Conservation (phyloP, 1,140 invertebrate species). For the Zaprionus ornatus region DNA sequence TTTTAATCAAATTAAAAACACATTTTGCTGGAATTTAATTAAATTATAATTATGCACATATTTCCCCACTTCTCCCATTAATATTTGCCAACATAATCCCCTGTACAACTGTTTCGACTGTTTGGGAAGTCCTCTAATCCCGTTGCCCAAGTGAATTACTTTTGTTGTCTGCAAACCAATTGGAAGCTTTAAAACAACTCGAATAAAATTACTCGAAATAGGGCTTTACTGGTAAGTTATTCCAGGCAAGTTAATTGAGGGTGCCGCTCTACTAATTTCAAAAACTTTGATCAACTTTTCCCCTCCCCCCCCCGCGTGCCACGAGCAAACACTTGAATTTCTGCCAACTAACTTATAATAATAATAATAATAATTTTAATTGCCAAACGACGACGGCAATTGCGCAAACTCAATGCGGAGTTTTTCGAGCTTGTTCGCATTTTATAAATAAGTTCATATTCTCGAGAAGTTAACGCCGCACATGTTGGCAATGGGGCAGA, state of each 20-base stretch:
- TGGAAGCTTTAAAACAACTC: neutral
- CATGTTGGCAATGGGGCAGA: conserved; percentile 24
- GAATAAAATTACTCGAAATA: neutral
- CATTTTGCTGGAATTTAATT: neutral
- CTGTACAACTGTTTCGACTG: neutral
- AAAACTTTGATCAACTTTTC: conserved; percentile 60
- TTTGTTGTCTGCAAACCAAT: conserved; percentile 1
- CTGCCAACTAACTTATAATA: conserved; percentile 80
- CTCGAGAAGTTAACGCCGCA: conserved; percentile 41
- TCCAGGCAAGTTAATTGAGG: conserved; percentile 33
- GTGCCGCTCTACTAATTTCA: conserved; percentile 44
- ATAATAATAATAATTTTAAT: conserved; percentile 81
- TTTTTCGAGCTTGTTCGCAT: conserved; percentile 4
- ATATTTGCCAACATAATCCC: neutral
- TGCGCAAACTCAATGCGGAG: conserved; percentile 38
- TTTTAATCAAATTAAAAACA: neutral
- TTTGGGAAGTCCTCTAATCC: neutral
- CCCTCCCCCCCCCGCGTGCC: conserved; percentile 51
- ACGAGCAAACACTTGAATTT: conserved; percentile 51
- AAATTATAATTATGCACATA: neutral
- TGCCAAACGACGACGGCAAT: conserved; percentile 74
- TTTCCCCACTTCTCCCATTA: neutral
- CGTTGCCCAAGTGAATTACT: neutral
- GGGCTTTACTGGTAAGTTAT: neutral
- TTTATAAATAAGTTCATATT: conserved; percentile 15